Evolutionary conservation across 2,113 vertebrate genomes (phyloP), one percentile per base, ranked within the genome.

Genomic region (Xiphorhynchus elegans): DNA sequence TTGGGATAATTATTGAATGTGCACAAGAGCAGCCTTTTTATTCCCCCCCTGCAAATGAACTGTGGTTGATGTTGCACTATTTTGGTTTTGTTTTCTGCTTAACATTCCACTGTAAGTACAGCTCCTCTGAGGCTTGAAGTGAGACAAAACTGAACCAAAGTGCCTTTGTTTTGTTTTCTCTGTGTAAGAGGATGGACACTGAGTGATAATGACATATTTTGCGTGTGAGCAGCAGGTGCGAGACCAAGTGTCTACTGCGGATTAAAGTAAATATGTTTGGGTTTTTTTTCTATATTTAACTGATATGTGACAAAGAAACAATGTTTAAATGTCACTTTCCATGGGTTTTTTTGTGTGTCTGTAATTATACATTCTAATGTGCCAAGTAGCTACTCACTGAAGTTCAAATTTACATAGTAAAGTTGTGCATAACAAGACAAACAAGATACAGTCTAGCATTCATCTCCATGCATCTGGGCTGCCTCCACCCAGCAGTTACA

Each of bases 401-500:
- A 96, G 97, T 97, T 97, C 97, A 96, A 94, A 96, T 97, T 97
- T 96, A 96, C 97, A 96, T 96, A 96, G 96, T 92, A 94, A 95
- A 97, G 93, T 97, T 93, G 93, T 96, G 96, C 93, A 89, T 93
- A 96, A 96, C 97, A 96, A 96, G 96, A 88, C 95, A 97, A 97
- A 97, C 94, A 97, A 97, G 97, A 97, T 97, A 97, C 98, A 97
- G 97, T 97, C 97, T 96, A 85, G 82, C 88, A 95, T 96, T 97
- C 97, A 92, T 96, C 95, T 89, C 84, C 7, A 56, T 91, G 80
- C 96, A 95, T 70, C 90, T 89, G 93, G 95, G 84, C 91, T 95
- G 96, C 96, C 96, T 98, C 98, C 97, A 98, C 98, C 98, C 97
- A 94, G 95, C 97, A 97, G 94, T 98, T 98, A 98, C 96, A 95